phyloP scores from a whole-genome alignment of 2,888 invertebrate species.

The Platynereis dumerilii region DNA sequence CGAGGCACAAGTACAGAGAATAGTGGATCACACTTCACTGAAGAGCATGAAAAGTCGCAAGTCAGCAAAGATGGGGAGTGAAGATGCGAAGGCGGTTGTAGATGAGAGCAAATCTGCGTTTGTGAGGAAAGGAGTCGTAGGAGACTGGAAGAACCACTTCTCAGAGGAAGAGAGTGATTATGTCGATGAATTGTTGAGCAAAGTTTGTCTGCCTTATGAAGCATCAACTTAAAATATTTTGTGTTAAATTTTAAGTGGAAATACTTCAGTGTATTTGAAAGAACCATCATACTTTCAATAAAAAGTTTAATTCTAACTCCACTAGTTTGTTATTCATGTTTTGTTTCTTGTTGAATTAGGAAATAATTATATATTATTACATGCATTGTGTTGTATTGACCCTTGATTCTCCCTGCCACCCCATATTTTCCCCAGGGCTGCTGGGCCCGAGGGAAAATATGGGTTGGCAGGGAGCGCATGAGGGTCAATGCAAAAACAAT shows the following conservation, averaged over 20 bases:
- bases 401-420: too few relatives aligned
- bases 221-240: not conserved
- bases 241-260: constrained; percentile 1
- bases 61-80: constrained; percentile 5
- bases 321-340: too few relatives aligned
- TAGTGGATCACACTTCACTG: constrained; percentile 6
- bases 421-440: too few relatives aligned
- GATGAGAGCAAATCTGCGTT: constrained; percentile 10
- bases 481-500: too few relatives aligned
- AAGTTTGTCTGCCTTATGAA: too few relatives aligned
- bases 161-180: constrained; percentile 12
- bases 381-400: too few relatives aligned
- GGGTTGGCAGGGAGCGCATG: too few relatives aligned
- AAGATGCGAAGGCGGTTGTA: not conserved
- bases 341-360: too few relatives aligned
- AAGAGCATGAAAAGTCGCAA: constrained; percentile 3
- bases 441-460: too few relatives aligned
- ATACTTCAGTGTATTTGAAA: not conserved
- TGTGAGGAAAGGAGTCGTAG: constrained; percentile 15
- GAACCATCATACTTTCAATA: too few relatives aligned
- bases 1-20: not conserved
- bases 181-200: constrained; percentile 13
- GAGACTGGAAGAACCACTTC: constrained; percentile 22
- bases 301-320: too few relatives aligned
- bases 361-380: too few relatives aligned